phyloP scores from a whole-genome alignment of 2,113 vertebrate species.

The Antigone vipio region DNA sequence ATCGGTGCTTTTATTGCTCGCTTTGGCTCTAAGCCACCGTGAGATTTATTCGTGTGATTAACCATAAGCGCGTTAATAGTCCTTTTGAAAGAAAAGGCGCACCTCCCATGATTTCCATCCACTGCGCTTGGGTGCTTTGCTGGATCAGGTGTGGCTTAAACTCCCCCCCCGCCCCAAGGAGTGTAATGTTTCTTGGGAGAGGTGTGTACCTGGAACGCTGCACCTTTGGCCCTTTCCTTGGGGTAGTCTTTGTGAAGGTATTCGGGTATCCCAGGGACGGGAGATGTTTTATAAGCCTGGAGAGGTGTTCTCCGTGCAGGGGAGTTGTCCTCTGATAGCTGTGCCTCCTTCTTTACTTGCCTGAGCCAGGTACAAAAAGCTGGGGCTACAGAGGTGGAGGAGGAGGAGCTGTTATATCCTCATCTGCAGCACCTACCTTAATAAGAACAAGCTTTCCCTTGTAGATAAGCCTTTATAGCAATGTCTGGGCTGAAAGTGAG shows the following conservation, averaged over 20 bases:
- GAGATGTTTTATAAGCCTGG: neutral
- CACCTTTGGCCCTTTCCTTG: neutral
- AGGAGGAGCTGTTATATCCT: neutral
- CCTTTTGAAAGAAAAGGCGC: slow-evolving; percentile 10
- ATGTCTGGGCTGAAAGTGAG: neutral
- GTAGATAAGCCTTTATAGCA: neutral
- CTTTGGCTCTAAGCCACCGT: neutral
- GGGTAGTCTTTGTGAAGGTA: neutral
- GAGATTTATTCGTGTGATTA: neutral
- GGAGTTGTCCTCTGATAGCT: neutral
- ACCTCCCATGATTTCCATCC: neutral
- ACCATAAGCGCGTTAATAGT: neutral
- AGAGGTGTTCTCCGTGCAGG: neutral
- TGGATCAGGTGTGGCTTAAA: neutral
- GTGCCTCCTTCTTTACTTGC: neutral
- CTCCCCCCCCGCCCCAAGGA: too few relatives aligned
- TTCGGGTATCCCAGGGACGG: neutral
- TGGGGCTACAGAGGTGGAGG: neutral
- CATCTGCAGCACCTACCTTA: neutral
- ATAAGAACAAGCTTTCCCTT: neutral
- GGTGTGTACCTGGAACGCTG: accelerated
- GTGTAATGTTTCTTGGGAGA: neutral
- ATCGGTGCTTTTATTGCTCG: neutral
- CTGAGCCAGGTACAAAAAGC: neutral
- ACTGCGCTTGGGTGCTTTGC: neutral